Evolutionary conservation across 2,888 invertebrate species (phyloP), one percentile per base, ranked within the genome.

Genomic region (Quadroppia sp.): DNA sequence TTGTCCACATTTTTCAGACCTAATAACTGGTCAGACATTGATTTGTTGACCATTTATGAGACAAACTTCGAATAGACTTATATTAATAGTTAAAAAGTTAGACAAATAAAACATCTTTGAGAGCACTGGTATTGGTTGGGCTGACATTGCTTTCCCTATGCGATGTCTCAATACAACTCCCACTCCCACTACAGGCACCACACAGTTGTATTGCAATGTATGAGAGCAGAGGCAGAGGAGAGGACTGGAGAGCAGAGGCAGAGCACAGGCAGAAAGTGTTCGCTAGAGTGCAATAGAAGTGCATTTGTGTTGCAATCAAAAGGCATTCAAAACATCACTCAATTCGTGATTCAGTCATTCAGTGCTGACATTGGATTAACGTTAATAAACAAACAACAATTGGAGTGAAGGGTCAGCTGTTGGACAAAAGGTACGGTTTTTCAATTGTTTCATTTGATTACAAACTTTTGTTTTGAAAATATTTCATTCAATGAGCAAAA

Each of bases 291-390:
- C 11, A 9, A 45, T 45, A 45, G 11, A 17, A 45, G 17, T 45
- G 45, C 45, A 36, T 11, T 11, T 36, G 6, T 36, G 36, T 45
- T 9, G 45, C 45, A 45, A 15, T 45, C 15, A 15, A 11, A 15
- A 2, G 15, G 53, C 53, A 53, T 23, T 53, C 20, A 53, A 53
- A 13, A 20, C 53, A 53, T 23, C 53, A 53, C 53, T 20, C 20
- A 20, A 53, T 48, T 25, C 53, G 53, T 53, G 53, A 53, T 20
- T 53, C 53, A 53, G 23, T 53, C 23, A 45, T n/a, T 50, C 20
- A 59, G 59, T 59, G 30, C 59, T 59, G 59, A 59, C 59, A 59
- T 59, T 59, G 59, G 59, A 59, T 28, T 59, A 4, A 28, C 28
- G 17, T 28, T 28, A 59, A 59, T 30, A 59, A 59, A 15, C 28